These are phyloP conservation scores for Hyperoplus lanceolatus DNA, from an alignment of 2,797 vertebrate species.

Conservation along the genomic window DNA sequence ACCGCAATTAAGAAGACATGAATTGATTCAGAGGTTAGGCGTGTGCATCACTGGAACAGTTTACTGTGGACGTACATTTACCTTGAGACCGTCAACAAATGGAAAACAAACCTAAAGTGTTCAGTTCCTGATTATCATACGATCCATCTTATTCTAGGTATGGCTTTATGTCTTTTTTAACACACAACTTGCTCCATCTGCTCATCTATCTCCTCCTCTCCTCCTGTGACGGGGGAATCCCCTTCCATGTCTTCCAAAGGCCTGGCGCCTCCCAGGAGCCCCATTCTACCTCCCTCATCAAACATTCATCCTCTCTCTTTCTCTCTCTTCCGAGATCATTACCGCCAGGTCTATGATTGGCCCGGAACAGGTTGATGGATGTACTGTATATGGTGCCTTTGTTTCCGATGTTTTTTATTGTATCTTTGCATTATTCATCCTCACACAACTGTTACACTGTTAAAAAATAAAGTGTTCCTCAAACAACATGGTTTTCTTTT, in stretches of 20 bases:
- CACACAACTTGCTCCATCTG: slow-evolving; percentile 26
- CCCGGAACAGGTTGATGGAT: slow-evolving; percentile 56
- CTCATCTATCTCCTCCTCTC: slow-evolving; percentile 35
- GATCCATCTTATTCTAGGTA: slow-evolving; percentile 1
- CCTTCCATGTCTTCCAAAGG: slow-evolving; percentile 41
- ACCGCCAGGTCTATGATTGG: slow-evolving; percentile 53
- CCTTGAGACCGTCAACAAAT: not conserved
- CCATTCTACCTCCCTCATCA: slow-evolving; percentile 69
- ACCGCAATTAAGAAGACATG: slow-evolving; percentile 41
- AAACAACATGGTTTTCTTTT: slow-evolving; percentile 7
- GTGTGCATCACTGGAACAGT: not conserved
- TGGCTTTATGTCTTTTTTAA: slow-evolving; percentile 20
- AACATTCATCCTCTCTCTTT: slow-evolving; percentile 74
- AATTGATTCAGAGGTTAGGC: slow-evolving; percentile 25
- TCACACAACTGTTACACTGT: slow-evolving; percentile 19
- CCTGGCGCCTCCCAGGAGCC: slow-evolving; percentile 56
- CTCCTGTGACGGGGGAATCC: slow-evolving; percentile 63
- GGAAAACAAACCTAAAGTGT: slow-evolving; percentile 21
- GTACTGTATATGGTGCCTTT: slow-evolving; percentile 26
- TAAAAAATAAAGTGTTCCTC: slow-evolving; percentile 29
- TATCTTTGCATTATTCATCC: slow-evolving; percentile 74
- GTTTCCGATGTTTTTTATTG: slow-evolving; percentile 65
- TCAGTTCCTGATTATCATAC: slow-evolving; percentile 23
- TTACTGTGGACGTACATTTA: slow-evolving; percentile 6
- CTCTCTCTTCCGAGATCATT: slow-evolving; percentile 69